Evolutionary conservation across 53 echinoderm and acorn worm genomes (phyloP), one percentile per base, ranked within the genome.

Genomic region (Hippasteria phrygiana): DNA sequence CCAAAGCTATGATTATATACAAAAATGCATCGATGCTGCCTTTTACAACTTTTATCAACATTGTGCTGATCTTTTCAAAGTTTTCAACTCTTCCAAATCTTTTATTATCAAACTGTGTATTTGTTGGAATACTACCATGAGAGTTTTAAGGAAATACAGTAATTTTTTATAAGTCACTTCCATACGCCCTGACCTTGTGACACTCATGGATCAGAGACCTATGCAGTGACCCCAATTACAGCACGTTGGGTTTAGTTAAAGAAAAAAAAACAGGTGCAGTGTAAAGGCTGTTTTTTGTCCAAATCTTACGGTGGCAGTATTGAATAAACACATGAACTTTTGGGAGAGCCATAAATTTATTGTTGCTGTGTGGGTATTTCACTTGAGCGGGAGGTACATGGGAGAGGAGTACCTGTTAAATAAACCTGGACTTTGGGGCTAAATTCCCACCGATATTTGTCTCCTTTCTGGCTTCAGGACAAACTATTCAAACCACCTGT

Each of bases 401-500:
- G 26, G 20, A 59, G 59, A 59, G 22, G 26, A n/a, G 3, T 8
- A 2, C 26, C 16, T 10, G 69, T 33, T 5, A 67, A 35, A 3
- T 33, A 67, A 67, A 67, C 5, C 11, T 67, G 69, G 69, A 67
- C 69, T 67, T 33, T 67, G 69, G 32, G 69, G 37, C 10, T n/a
- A 1, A 59, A 24, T 59, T 59, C 24, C 26, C 59, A 59, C 8
- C 26, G 37, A 36, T 67, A 1, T 67, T 67, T 67, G 69, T 67
- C 24, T 59, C 17, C 59, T 59, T 67, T 11, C 16, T 67, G 34
- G 5, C 14, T 67, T 33, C 33, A 36, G 36, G 13, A 9, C 1
- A 59, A 59, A n/a, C 26, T 22, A 22, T 59, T n/a, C 22, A 26
- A 67, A 67, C 69, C 32, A 67, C 69, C 69, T 67, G 69, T 67